Evolutionary conservation across 2,797 vertebrate species (phyloP).

Genomic region (Sternarchorhynchus goeldii): DNA sequence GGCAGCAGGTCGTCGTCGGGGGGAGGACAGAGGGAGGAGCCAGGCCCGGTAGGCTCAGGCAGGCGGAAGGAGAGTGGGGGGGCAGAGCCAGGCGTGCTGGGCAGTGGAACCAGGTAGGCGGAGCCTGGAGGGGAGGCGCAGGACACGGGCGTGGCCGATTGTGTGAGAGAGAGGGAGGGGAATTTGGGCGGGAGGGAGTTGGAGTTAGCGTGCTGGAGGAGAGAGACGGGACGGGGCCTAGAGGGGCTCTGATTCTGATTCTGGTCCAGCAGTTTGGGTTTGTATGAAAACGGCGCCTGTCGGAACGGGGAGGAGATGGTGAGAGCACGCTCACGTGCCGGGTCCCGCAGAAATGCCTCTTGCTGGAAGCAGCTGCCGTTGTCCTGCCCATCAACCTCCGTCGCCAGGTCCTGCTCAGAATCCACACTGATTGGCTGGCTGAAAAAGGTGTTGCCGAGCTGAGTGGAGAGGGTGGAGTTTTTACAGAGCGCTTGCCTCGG

Average conservation of each 20-base stretch:
- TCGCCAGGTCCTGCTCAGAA: conserved; percentile 57
- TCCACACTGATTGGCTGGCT: conserved; percentile 67
- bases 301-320: conserved; percentile 82
- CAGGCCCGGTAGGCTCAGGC: conserved; percentile 64
- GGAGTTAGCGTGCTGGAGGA: conserved; percentile 78
- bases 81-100: conserved; percentile 74
- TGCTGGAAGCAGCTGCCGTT: conserved; percentile 74
- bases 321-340: conserved; percentile 73
- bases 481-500: conserved; percentile 64
- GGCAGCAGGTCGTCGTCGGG: conserved; percentile 81
- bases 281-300: conserved; percentile 75
- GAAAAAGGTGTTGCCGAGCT: conserved; percentile 70
- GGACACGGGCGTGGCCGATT: conserved; percentile 76
- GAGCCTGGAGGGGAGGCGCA: conserved; percentile 75
- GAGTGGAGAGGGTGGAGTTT: conserved; percentile 77
- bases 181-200: conserved; percentile 80
- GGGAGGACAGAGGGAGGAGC: conserved; percentile 62
- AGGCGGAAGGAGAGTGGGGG: conserved; percentile 78
- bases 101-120: conserved; percentile 72
- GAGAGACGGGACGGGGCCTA: conserved; percentile 76
- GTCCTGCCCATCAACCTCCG: conserved; percentile 61
- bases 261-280: conserved; percentile 75
- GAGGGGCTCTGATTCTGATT: conserved; percentile 78
- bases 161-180: conserved; percentile 74
- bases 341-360: conserved; percentile 67